A percentile compares a stretch with the other conserved stretches of the same genome.
These are phyloP conservation scores for Sciaenops ocellatus DNA, from an alignment of 2,797 vertebrate genomes.

Conservation along the genomic window DNA sequence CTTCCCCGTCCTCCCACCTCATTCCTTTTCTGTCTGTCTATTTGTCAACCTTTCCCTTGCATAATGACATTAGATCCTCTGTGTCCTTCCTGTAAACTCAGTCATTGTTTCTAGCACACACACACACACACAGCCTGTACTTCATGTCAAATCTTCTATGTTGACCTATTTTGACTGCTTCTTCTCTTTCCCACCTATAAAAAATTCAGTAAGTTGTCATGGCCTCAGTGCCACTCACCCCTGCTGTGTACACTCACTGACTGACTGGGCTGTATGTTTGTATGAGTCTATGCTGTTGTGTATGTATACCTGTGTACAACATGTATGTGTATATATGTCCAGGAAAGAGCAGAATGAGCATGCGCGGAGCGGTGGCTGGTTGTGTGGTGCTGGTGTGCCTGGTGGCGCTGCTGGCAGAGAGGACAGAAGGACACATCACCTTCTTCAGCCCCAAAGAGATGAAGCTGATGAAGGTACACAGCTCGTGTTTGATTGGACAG, in stretches of 20 bases:
- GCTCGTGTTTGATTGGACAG: not conserved
- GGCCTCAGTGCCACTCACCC: constrained; percentile 31
- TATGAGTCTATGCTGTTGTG: constrained; percentile 12
- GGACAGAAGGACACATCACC: constrained; percentile 85
- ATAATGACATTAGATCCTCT: constrained; percentile 42
- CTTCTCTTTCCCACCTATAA: constrained; percentile 19
- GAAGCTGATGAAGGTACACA: constrained; percentile 85
- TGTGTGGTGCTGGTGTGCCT: constrained; percentile 79
- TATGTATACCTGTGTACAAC: constrained; percentile 6
- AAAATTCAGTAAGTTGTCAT: constrained; percentile 13
- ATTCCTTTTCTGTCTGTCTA: constrained; percentile 36
- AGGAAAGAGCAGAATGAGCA: constrained; percentile 72
- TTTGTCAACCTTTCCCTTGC: constrained; percentile 50
- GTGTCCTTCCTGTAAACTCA: constrained; percentile 27
- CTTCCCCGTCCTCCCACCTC: not conserved
- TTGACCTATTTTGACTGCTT: constrained; percentile 43
- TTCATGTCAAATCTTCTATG: constrained; percentile 34
- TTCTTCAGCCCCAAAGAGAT: constrained; percentile 89
- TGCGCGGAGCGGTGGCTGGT: constrained; percentile 70
- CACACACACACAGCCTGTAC: constrained; percentile 2
- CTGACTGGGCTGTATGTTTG: not conserved
- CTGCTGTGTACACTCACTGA: constrained; percentile 5
- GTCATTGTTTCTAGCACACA: constrained; percentile 20
- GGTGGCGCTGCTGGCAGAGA: constrained; percentile 81
- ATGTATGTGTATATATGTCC: constrained; percentile 35